Evolutionary conservation across 2,113 vertebrate genomes (phyloP), one percentile per base, ranked within the genome.

Genomic region (Gadus macrocephalus): DNA sequence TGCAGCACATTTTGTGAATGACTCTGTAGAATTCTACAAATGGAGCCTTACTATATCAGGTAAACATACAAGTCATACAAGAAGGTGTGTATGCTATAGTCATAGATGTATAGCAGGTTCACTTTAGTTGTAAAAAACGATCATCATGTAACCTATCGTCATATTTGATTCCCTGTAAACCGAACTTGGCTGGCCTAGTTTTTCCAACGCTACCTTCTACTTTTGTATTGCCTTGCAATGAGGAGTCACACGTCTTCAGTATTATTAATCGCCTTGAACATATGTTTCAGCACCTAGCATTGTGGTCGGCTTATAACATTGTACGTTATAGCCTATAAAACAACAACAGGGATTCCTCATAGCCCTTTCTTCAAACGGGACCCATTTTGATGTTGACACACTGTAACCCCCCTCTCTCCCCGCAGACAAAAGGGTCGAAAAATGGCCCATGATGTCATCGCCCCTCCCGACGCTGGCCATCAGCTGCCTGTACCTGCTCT

Each of bases 11-110:
- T 78, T 92, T 72, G 80, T 98, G 70, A 98, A 96, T 79, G 95
- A 96, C 88, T 94, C 95, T 35, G 83, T 96, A 89, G 94, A 95
- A 85, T 94, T 96, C 87, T 98, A 98, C 89, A 95, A 92, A 90
- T 98, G 96, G 96, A 93, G 94, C 87, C 94, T 95, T 93, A 92
- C 91, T 89, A 96, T 98, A 92, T 92, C 95, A 95, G 97, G 96
- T 98, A 92, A 93, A 65, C 66, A 68, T n/a, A 12, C 27, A 25
- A 25, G 31, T 35, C 31, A 35, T 35, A 35, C 4, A 35, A 35
- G 4, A 35, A 3, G 4, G 31, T 35, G 6, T 35, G 31, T 35
- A 4, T 5, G 4, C 31, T 35, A 35, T 35, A 35, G 31, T 35
- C 31, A 35, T 35, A 4, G 31, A 35, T 35, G 31, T 35, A 35